Conservation (phyloP, 2,113 vertebrate genomes). For the Stictonetta naevosa region DNA sequence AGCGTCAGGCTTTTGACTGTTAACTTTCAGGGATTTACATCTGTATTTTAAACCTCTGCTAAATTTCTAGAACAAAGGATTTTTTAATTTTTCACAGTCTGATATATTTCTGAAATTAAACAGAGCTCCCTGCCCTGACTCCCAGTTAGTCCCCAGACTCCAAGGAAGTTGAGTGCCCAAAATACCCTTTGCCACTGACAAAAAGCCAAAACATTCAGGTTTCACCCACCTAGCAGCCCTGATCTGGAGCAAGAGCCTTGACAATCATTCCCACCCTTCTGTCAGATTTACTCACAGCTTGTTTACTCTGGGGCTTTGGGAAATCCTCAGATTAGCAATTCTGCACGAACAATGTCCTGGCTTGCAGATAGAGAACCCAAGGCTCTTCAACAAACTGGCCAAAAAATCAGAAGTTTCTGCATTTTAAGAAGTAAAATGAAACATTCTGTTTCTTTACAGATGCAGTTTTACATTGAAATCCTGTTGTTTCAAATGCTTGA, state of each 20-base stretch:
- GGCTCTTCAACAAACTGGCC: neutral
- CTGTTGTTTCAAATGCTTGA: neutral
- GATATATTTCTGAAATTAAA: neutral
- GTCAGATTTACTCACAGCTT: neutral
- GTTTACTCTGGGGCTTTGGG: neutral
- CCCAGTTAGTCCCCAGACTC: neutral
- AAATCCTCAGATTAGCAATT: neutral
- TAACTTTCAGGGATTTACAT: conserved; percentile 16
- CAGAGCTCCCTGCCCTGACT: neutral
- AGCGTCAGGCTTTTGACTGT: neutral
- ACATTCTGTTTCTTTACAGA: neutral
- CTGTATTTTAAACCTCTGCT: neutral
- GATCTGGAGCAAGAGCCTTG: neutral
- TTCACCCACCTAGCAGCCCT: neutral
- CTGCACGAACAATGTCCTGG: neutral
- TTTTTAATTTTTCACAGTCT: conserved; percentile 4
- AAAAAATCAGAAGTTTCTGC: neutral
- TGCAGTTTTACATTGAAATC: neutral
- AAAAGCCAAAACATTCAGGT: neutral
- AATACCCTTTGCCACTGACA: neutral
- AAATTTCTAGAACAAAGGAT: conserved; percentile 6
- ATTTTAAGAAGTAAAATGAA: neutral
- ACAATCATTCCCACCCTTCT: neutral
- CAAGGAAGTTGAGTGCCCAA: neutral
- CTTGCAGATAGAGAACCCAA: neutral